Percentiles rank a stretch among this genome's conserved stretches.
Evolutionary conservation across 2,113 vertebrate genomes (phyloP).

Genomic region (Panurus biarmicus): DNA sequence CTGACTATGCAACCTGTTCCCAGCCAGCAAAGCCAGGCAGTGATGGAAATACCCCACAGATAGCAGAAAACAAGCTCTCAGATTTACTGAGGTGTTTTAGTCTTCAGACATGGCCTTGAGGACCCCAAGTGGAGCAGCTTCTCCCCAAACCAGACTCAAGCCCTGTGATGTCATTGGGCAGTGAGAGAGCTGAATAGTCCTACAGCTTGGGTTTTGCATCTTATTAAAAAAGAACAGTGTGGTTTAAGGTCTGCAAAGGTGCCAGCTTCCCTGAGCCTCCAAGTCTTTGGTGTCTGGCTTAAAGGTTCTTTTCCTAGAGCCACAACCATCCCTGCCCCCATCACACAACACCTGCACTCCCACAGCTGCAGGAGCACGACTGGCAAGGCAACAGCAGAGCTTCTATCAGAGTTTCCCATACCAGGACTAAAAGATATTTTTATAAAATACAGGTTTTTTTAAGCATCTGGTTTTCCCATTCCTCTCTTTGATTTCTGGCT

Average conservation of each 20-base stretch:
- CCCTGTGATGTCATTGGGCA: rapidly evolving
- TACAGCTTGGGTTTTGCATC: rapidly evolving
- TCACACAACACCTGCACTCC: not conserved
- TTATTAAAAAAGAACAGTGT: not conserved
- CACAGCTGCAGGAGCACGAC: not conserved
- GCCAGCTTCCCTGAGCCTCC: not conserved
- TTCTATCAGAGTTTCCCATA: not conserved
- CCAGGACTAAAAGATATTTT: not conserved
- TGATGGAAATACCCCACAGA: rapidly evolving
- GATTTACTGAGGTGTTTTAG: not conserved
- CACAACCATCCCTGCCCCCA: not conserved
- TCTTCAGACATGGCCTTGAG: not conserved
- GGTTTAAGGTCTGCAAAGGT: not conserved
- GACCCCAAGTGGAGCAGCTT: not conserved
- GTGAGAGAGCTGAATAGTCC: not conserved
- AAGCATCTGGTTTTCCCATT: not conserved
- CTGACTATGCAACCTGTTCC: not conserved
- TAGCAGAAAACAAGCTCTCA: not conserved
- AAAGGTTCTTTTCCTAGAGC: not conserved
- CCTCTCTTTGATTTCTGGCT: not conserved
- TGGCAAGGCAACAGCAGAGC: not conserved
- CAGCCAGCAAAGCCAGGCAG: not conserved
- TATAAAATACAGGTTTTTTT: not conserved
- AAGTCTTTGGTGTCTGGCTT: not conserved
- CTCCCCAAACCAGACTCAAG: not conserved